Percentiles rank a stretch among this genome's conserved stretches.
These are phyloP conservation scores for Trachymyrmex septentrionalis DNA, from an alignment of 1,140 invertebrate species.

Conservation along the genomic window DNA sequence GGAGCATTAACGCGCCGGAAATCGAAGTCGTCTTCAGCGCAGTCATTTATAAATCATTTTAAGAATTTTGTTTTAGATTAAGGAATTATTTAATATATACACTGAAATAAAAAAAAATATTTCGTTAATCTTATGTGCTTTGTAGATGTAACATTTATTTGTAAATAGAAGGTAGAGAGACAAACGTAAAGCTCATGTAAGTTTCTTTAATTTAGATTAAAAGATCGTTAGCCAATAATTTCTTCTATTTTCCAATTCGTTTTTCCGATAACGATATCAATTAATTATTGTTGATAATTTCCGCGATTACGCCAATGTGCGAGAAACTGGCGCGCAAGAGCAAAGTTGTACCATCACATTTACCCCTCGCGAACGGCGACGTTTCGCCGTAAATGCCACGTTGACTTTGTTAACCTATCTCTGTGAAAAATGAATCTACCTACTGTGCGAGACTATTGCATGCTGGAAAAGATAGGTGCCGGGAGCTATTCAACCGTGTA, in stretches of 20 bases:
- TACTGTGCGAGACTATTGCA: conserved; percentile 89
- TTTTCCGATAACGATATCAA: not conserved
- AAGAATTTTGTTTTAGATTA: not conserved
- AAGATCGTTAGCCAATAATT: not conserved
- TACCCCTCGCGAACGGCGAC: conserved; percentile 2
- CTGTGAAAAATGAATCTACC: conserved; percentile 84
- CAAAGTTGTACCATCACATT: conserved; percentile 35
- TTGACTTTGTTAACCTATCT: conserved; percentile 33
- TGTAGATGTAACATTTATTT: not conserved
- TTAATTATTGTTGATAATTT: not conserved
- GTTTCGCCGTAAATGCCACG: conserved; percentile 43
- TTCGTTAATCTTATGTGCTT: not conserved
- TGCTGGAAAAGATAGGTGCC: conserved; percentile 93
- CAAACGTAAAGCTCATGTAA: not conserved
- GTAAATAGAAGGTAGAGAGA: not conserved
- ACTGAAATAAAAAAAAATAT: not conserved
- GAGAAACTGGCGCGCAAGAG: not conserved
- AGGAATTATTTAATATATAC: not conserved
- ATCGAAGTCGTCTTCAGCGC: not conserved
- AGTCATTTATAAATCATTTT: not conserved
- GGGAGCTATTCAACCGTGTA: conserved; percentile 96
- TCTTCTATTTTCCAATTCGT: not conserved
- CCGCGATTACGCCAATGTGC: conserved; percentile 38
- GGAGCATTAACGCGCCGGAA: not conserved
- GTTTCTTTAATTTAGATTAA: not conserved